A percentile compares a stretch with the other conserved stretches of the same genome.
phyloP scores from a whole-genome alignment of 2,888 invertebrate genomes.

The Chrysomela aeneicollis region DNA sequence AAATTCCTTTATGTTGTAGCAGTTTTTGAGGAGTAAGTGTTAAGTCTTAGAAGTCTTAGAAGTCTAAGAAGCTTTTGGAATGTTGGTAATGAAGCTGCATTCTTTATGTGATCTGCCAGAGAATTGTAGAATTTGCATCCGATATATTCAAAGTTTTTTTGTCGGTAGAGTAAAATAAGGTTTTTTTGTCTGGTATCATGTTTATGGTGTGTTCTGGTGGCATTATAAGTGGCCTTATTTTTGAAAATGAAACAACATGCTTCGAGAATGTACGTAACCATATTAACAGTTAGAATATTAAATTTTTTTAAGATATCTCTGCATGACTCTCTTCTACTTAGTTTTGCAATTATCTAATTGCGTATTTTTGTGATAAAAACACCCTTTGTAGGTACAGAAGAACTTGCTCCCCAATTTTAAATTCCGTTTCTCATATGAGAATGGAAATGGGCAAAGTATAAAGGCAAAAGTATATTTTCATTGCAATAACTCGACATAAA shows the following conservation, averaged over 20 bases:
- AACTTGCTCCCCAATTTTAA: conserved; percentile 13
- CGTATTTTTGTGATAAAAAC: conserved; percentile 12
- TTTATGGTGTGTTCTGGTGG: conserved; percentile 6
- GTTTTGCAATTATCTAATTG: conserved; percentile 4
- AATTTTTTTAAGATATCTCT: conserved; percentile 8
- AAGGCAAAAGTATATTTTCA: conserved; percentile 1
- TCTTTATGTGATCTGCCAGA: no score
- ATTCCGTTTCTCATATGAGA: conserved; percentile 14
- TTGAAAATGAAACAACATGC: conserved; percentile 11
- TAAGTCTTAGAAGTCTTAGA: no score
- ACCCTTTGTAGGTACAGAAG: conserved; percentile 2
- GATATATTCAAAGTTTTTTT: background rate
- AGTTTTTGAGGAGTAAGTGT: no score
- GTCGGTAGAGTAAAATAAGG: conserved; percentile 6
- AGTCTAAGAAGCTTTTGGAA: no score
- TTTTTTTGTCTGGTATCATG: conserved; percentile 1
- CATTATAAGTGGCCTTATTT: conserved; percentile 11
- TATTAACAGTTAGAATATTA: conserved; percentile 9
- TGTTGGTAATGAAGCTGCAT: no score
- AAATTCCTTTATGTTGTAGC: no score
- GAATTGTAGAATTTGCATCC: background rate
- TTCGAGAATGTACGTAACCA: conserved; percentile 6
- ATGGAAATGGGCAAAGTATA: conserved; percentile 12
- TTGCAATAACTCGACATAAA: conserved; percentile 12
- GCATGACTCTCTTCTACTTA: background rate